Percentiles rank a stretch among this genome's conserved stretches.
These are phyloP conservation scores for Tachysurus fulvidraco DNA, from an alignment of 2,113 vertebrate species.

Conservation along the genomic window DNA sequence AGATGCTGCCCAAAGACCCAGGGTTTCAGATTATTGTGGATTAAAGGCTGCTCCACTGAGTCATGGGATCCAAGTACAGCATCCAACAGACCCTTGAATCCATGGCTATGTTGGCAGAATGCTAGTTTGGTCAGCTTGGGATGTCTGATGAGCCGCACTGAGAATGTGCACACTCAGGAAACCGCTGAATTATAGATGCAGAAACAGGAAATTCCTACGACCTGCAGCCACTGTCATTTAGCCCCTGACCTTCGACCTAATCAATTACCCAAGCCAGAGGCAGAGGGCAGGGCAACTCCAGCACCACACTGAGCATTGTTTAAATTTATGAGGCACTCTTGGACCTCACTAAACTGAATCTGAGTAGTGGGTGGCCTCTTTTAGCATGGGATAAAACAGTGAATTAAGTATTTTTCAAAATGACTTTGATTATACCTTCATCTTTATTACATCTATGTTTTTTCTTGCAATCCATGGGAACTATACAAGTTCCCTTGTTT, in stretches of 20 bases:
- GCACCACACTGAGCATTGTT: conserved; percentile 58
- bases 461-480: neutral
- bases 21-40: conserved; percentile 56
- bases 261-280: conserved; percentile 73
- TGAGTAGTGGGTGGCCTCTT: conserved; percentile 60
- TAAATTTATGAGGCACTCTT: conserved; percentile 62
- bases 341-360: conserved; percentile 48
- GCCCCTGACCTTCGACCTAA: conserved; percentile 72
- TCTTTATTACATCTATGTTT: conserved; percentile 8
- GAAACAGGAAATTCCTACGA: conserved; percentile 76
- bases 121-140: conserved; percentile 68
- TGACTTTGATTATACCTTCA: neutral
- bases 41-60: conserved; percentile 51
- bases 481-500: conserved; percentile 33
- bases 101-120: conserved; percentile 56
- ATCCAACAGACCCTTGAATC: conserved; percentile 69
- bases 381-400: conserved; percentile 47
- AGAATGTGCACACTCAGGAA: conserved; percentile 62
- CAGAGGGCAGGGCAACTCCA: conserved; percentile 64
- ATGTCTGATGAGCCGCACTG: conserved; percentile 15
- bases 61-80: conserved; percentile 61
- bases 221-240: conserved; percentile 68
- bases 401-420: conserved; percentile 39
- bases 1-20: conserved; percentile 60
- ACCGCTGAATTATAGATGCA: conserved; percentile 76